Evolutionary conservation across 2,797 vertebrate species (phyloP).

Genomic region (Urocyon cinereoargenteus): DNA sequence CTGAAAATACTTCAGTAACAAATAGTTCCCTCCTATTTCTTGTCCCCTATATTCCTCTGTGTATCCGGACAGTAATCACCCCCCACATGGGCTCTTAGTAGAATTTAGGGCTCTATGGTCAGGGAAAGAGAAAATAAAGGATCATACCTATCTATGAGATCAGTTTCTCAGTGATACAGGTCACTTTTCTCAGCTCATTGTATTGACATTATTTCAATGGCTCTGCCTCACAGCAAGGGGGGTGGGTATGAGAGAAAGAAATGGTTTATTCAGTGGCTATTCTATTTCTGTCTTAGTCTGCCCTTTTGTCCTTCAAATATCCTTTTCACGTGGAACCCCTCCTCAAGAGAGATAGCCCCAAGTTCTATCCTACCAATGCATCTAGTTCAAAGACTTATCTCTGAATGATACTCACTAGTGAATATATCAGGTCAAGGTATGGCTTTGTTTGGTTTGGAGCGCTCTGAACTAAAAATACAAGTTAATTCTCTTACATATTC

Average conservation of each 20-base stretch:
- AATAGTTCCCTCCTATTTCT: background rate
- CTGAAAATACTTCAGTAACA: background rate
- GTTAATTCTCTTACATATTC: background rate
- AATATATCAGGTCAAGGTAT: background rate
- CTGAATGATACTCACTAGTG: background rate
- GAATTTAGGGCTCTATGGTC: background rate
- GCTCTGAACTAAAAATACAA: background rate
- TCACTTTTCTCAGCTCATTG: background rate
- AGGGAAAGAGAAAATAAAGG: background rate
- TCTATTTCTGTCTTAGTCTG: background rate
- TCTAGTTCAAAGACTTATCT: background rate
- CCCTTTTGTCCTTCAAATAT: background rate
- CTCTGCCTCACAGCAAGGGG: background rate
- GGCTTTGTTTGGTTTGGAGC: background rate
- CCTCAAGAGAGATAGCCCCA: background rate
- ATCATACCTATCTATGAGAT: background rate
- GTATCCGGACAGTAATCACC: background rate
- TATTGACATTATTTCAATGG: background rate
- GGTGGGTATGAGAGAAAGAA: background rate
- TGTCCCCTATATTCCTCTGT: background rate
- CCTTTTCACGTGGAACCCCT: background rate
- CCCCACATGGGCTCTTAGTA: background rate
- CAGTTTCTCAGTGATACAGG: background rate
- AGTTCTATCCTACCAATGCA: background rate
- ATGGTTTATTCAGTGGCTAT: background rate